Conservation (phyloP, 2,888 invertebrate genomes). For the Rhynchonema sp. region DNA sequence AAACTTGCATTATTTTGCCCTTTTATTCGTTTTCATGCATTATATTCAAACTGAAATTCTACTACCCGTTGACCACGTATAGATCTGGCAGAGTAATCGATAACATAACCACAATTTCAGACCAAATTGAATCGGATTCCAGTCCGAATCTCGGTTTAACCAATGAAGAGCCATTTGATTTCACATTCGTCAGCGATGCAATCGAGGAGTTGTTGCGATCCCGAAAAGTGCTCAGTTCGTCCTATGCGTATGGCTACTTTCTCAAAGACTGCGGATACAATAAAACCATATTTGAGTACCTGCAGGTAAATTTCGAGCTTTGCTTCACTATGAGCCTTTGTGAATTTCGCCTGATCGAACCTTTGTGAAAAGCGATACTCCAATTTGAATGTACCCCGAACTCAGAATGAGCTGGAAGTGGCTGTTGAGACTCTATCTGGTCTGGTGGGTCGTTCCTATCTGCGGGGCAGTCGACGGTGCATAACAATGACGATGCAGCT, state of each 20-base stretch:
- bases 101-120: too few species aligned
- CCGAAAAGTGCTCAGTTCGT: conserved; percentile 43
- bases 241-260: conserved; percentile 49
- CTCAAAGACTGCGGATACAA: conserved; percentile 44
- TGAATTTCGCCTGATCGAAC: too few species aligned
- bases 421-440: conserved; percentile 45
- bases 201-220: conserved; percentile 45
- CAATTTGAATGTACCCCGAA: too few species aligned
- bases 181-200: conserved; percentile 43
- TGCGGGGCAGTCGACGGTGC: conserved; percentile 42
- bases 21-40: too few species aligned
- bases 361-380: too few species aligned
- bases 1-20: too few species aligned
- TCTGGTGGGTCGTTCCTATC: conserved; percentile 45
- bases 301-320: conserved; percentile 38
- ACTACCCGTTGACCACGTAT: too few species aligned
- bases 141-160: too few species aligned
- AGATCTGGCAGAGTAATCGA: too few species aligned
- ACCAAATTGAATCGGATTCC: too few species aligned
- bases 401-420: conserved; percentile 46
- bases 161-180: conserved; percentile 1
- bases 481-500: conserved; percentile 44
- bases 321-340: background rate
- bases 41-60: too few species aligned
- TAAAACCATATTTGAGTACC: conserved; percentile 47